Conservation (phyloP, 53 echinoderm and acorn worm genomes). For the Temnopleurus reevesii region DNA sequence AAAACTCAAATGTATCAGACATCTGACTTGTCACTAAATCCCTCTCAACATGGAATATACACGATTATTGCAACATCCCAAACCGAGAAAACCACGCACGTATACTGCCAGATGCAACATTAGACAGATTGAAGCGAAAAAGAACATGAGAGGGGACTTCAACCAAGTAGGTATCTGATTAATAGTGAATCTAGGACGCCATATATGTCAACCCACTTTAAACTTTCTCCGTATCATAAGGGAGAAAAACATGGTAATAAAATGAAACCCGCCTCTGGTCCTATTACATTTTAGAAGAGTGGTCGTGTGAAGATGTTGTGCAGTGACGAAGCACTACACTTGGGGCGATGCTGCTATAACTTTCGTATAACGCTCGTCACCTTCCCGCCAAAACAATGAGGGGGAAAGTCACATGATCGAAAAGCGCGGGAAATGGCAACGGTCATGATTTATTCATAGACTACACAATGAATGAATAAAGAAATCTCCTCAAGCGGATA, state of each 20-base stretch:
- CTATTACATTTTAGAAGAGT: neutral
- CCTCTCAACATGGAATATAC: no score
- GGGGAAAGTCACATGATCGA: neutral
- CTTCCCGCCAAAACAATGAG: neutral
- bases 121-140: neutral
- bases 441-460: constrained; percentile 3
- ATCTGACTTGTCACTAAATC: no score
- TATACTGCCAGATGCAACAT: neutral
- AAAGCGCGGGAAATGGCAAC: neutral
- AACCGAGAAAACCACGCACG: neutral
- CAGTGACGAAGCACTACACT: neutral
- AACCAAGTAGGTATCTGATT: neutral
- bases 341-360: neutral
- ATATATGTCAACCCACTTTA: constrained; percentile 5
- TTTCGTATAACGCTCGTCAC: neutral
- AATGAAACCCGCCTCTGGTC: neutral
- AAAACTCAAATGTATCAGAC: no score
- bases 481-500: neutral
- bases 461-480: neutral
- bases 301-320: neutral
- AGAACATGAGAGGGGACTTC: neutral
- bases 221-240: neutral
- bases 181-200: neutral
- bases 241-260: neutral
- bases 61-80: neutral